Conservation (phyloP, 2,797 vertebrate species). For the Oreortyx pictus region DNA sequence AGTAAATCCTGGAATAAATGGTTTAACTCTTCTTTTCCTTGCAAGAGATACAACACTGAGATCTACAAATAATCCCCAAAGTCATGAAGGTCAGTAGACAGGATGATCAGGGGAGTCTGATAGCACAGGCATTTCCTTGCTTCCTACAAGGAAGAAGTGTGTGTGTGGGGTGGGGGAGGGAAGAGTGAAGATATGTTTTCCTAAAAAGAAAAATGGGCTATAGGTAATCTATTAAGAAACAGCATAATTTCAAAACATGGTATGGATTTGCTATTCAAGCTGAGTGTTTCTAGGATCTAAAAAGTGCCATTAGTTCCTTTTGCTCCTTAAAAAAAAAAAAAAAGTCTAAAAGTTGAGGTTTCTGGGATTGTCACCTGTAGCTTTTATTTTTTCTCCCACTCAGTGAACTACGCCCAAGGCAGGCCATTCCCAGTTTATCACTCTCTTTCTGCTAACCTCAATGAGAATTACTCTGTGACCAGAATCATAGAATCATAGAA, state of each 20-base stretch:
- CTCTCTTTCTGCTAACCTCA: too few relatives aligned
- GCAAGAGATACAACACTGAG: conserved; percentile 84
- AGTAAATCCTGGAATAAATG: conserved; percentile 83
- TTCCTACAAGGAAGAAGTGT: conserved; percentile 75
- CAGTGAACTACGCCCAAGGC: not conserved
- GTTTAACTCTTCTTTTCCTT: conserved; percentile 75
- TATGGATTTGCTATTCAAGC: not conserved
- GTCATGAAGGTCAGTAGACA: conserved; percentile 82
- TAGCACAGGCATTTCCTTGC: conserved; percentile 81
- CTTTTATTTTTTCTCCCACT: not conserved
- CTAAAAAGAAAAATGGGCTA: not conserved
- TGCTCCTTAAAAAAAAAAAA: not conserved
- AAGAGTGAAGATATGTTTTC: not conserved
- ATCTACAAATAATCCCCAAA: conserved; percentile 77
- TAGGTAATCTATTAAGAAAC: not conserved
- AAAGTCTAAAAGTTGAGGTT: not conserved
- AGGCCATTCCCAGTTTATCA: not conserved
- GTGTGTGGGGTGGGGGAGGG: not conserved
- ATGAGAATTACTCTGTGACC: not conserved
- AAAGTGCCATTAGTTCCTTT: not conserved
- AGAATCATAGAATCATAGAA: too few relatives aligned
- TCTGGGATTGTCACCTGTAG: not conserved
- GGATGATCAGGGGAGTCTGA: conserved; percentile 88
- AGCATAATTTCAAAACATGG: not conserved
- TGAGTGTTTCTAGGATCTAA: not conserved